Evolutionary conservation across 2,113 vertebrate genomes (phyloP).

Genomic region (Chloebia gouldiae): DNA sequence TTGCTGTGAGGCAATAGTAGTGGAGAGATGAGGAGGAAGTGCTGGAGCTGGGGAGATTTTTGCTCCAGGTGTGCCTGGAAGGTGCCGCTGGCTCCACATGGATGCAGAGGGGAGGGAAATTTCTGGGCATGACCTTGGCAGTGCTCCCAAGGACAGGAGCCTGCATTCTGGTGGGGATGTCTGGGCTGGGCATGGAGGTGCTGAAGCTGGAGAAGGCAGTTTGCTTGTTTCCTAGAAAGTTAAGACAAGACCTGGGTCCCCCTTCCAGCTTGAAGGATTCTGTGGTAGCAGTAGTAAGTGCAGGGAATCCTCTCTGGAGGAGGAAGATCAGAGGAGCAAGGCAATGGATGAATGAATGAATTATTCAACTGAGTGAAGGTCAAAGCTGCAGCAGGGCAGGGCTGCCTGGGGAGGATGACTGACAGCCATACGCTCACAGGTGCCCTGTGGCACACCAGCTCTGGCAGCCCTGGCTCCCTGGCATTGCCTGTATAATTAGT

Average conservation of each 20-base stretch:
- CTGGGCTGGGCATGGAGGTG: neutral
- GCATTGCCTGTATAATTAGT: slow-evolving; percentile 46
- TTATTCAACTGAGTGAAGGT: slow-evolving; percentile 16
- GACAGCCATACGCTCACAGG: neutral
- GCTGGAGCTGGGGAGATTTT: neutral
- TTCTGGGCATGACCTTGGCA: neutral
- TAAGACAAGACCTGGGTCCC: neutral
- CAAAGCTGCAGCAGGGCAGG: neutral
- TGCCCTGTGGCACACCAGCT: neutral
- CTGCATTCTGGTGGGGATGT: neutral
- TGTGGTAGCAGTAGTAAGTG: rapidly evolving
- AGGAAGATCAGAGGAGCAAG: neutral
- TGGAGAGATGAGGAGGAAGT: neutral
- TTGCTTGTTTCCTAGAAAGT: neutral
- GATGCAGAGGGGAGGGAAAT: neutral
- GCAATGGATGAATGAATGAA: neutral
- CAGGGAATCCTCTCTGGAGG: neutral
- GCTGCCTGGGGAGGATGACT: neutral
- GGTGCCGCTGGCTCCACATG: rapidly evolving
- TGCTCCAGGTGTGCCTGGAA: neutral
- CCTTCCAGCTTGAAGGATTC: neutral
- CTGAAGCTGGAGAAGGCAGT: neutral
- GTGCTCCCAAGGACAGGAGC: neutral
- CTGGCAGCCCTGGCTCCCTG: slow-evolving; percentile 7
- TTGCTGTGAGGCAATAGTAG: neutral